Percentiles rank a stretch among this genome's conserved stretches.
These are phyloP conservation scores for Bellardia pandia DNA, from an alignment of 2,888 invertebrate species.

Conservation along the genomic window DNA sequence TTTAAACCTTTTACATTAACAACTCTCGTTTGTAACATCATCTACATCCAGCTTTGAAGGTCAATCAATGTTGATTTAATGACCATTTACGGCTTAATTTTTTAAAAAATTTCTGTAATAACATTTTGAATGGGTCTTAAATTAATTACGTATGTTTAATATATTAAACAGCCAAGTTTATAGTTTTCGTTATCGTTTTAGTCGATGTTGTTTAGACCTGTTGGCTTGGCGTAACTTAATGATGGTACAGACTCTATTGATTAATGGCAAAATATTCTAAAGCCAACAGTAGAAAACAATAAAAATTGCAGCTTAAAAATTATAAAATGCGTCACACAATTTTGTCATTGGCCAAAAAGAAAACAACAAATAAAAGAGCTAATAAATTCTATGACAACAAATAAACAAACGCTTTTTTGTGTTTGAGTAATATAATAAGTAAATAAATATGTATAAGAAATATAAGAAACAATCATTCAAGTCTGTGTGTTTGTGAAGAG, in stretches of 20 bases:
- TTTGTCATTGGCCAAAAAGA: conserved; percentile 49
- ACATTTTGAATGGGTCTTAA: neutral
- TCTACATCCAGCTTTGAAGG: conserved; percentile 13
- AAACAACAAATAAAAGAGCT: neutral
- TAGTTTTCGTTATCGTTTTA: neutral
- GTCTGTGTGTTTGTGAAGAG: too few relatives aligned
- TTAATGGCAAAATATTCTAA: conserved; percentile 19
- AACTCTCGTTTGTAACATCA: neutral
- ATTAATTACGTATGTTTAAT: conserved; percentile 26
- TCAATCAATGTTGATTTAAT: conserved; percentile 17
- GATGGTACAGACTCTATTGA: conserved; percentile 15
- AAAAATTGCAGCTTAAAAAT: conserved; percentile 3
- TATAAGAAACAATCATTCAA: too few relatives aligned
- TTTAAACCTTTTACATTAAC: too few relatives aligned
- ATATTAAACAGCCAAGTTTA: conserved; percentile 2
- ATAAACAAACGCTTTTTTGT: neutral
- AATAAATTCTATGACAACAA: conserved; percentile 34
- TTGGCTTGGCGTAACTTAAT: conserved; percentile 28
- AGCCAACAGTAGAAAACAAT: neutral
- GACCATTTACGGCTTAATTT: neutral
- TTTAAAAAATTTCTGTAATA: neutral
- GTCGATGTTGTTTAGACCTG: conserved; percentile 38
- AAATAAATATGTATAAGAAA: too few relatives aligned
- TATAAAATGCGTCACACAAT: conserved; percentile 62
- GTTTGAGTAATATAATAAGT: neutral